phyloP scores from a whole-genome alignment of 2,113 vertebrate species.

The Barbus barbus region DNA sequence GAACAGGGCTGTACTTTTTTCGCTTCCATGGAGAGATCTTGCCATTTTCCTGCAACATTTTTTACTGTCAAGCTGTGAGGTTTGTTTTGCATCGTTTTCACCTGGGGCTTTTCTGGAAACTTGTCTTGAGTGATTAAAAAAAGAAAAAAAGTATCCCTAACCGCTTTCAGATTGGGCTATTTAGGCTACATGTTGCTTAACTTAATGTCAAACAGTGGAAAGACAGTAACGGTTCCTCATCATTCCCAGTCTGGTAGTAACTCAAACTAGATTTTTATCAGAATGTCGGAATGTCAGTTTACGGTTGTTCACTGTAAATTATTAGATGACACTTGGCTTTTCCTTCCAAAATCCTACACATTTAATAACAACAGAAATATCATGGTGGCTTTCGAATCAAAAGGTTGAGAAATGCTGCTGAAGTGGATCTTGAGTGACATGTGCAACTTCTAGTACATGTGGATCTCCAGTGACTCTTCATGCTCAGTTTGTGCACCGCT shows the following conservation, averaged over 20 bases:
- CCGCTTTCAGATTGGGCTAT: not conserved
- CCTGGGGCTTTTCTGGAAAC: slow-evolving; percentile 13
- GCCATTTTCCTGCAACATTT: slow-evolving; percentile 22
- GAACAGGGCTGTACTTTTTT: slow-evolving; percentile 7
- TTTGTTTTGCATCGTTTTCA: slow-evolving; percentile 28
- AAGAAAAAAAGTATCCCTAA: not conserved
- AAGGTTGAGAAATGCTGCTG: not conserved
- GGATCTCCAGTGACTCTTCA: not conserved
- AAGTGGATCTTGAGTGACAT: not conserved
- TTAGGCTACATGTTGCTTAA: slow-evolving; percentile 7
- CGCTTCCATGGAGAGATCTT: slow-evolving; percentile 16
- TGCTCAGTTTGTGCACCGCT: not conserved
- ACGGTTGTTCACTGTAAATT: no score
- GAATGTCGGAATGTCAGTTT: no score
- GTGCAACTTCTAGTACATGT: not conserved
- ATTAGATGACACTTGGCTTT: not conserved
- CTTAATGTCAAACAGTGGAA: not conserved
- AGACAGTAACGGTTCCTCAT: not conserved
- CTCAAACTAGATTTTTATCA: not conserved
- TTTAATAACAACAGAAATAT: not conserved
- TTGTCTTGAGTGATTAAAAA: not conserved
- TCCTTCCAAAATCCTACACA: not conserved
- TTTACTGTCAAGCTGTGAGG: slow-evolving; percentile 28
- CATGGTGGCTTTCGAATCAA: not conserved
- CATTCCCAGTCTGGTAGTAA: not conserved